Base-by-base conservation (phyloP, 1,140 invertebrate species). In the Drosophila quadrilineata region DNA sequence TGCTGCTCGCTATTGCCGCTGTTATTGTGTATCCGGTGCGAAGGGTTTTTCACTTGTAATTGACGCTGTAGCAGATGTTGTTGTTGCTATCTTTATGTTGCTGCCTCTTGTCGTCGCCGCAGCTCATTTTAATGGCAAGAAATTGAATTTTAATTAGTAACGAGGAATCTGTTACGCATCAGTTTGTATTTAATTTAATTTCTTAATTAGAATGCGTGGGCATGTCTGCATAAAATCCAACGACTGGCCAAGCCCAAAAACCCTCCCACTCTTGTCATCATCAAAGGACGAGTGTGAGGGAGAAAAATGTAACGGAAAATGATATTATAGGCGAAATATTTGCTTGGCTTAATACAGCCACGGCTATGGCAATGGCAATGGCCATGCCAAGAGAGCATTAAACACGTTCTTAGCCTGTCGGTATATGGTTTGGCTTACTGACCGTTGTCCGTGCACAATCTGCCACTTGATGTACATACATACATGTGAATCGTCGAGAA, bases 71-170 rank as follows among this genome's bases (percentile, higher is more conserved):
- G 63, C 45, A 58, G 65, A 54, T 33, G 45, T 26, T 29, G 19
- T 24, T 52, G 38, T 35, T 52, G 38, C 40, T 65, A 60, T 28
- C 29, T 38, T 17, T 60, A 36, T 26, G 22, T 29, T 38, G n/a
- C 54, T 40, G 21, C 14, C 50, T 53, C 35, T 53, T 53, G 36
- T 53, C 52, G 52, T 43, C 26, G 52, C 38, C 58, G 58, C 33
- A 70, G 77, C 66, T 84, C 79, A 85, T 85, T 79, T 84, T 84
- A 85, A 85, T 85, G 80, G 79, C 79, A 85, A 85, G 79, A 85
- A 85, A 85, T 85, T 85, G 79, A 85, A 85, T 85, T 85, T 85
- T 85, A 85, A 85, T 85, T 85, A 85, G 79, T 86, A 85, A 85
- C 80, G 71, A 79, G 79, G 79, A 85, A 85, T 85, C 79, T 85